Base-by-base conservation (phyloP, 2,797 vertebrate species). In the Schizothorax lantsangensis region DNA sequence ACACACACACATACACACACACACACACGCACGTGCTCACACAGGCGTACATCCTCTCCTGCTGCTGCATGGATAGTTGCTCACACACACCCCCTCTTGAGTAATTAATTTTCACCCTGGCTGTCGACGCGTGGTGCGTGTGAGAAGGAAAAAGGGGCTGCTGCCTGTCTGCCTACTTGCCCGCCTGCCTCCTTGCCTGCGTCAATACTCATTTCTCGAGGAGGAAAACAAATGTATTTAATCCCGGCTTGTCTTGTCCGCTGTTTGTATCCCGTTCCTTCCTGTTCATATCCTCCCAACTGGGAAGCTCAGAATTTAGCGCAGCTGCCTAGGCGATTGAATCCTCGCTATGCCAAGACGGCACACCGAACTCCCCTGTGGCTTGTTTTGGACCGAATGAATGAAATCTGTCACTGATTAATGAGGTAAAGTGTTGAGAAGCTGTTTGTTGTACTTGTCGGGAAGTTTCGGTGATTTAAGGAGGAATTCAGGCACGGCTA, bases 221-320 rank as follows among this genome's bases (percentile, higher is more conserved):
- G 88, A 91, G 91, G 91, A 94, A 95, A 95, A 95, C 93, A 95
- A 94, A 94, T 94, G 91, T 94, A 94, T 94, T 95, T 95, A 94
- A 94, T 95, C 91, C 92, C 91, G 86, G 90, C 89, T 92, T 93
- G 64, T 88, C 79, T 85, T 88, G 78, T 85, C 47, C 43, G 36
- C 45, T 84, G 72, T 84, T 74, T 88, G 71, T 75, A 36, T 79
- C 77, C 54, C 30, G 5, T 38, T 81, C 54, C 78, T 73, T 86
- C 66, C 40, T 52, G 57, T 64, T 49, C 62, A 26, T n/a, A 64
- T 85, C 62, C 47, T 73, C 54, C 87, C 59, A 82, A 85, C 72
- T 72, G 57, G 36, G 72, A 57, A 72, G 26, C 59, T 73, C 36
- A 73, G 86, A 88, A 84, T 84, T 79, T 83, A 87, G 54, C 30